These are phyloP conservation scores for Oithona nana DNA, from an alignment of 2,888 invertebrate genomes.

Conservation along the genomic window DNA sequence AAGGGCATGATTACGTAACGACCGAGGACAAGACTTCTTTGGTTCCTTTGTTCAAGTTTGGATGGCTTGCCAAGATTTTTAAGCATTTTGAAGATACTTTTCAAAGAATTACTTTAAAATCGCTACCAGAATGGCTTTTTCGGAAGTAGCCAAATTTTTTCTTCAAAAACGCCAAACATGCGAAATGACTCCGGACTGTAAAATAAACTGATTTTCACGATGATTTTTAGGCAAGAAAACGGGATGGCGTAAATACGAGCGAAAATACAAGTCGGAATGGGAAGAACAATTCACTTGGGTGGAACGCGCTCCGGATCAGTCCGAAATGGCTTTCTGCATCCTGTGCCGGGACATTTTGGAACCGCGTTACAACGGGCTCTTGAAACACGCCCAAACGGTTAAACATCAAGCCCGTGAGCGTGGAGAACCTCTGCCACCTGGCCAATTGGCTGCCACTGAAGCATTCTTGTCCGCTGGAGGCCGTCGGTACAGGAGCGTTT, in stretches of 20 bases:
- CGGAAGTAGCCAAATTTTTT: too few relatives aligned
- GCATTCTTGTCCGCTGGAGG: not conserved
- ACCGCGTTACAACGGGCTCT: not conserved
- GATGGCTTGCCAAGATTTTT: too few relatives aligned
- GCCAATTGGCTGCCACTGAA: not conserved
- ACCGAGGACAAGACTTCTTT: too few relatives aligned
- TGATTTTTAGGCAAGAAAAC: not conserved
- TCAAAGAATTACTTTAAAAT: too few relatives aligned
- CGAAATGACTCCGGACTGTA: too few relatives aligned
- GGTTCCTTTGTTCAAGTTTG: too few relatives aligned
- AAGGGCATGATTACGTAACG: too few relatives aligned
- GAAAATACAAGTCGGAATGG: not conserved
- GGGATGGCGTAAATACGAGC: not conserved
- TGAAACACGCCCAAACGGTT: not conserved
- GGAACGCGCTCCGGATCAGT: not conserved
- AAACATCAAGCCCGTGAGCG: not conserved
- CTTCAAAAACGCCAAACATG: too few relatives aligned
- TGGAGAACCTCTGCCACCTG: not conserved
- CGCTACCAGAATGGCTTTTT: too few relatives aligned
- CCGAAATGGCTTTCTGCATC: not conserved
- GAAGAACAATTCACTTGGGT: slow-evolving; percentile 1
- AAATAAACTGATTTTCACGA: not conserved
- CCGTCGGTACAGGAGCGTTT: not conserved
- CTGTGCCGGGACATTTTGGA: not conserved
- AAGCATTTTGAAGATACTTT: too few relatives aligned